Evolutionary conservation across 2,797 vertebrate genomes (phyloP), one percentile per base, ranked within the genome.

Genomic region (Crypturellus tataupa): DNA sequence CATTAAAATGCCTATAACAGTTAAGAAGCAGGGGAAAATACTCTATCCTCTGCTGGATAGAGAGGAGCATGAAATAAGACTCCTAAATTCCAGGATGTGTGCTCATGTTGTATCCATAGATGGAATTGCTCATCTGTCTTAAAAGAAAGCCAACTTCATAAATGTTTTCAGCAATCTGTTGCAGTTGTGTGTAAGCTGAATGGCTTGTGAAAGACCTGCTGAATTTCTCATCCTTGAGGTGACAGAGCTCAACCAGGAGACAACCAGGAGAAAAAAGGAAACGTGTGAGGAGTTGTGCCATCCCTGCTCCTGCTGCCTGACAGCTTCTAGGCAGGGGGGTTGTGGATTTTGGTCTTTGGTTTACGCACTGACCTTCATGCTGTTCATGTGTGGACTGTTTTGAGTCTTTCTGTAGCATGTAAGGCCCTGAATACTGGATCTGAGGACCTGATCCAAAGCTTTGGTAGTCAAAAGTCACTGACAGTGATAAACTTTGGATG

Each of bases 301-400:
- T n/a, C 18, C 1, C 0, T 35, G 20, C 1, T 64, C 6, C 18
- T 42, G 1, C 15, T 39, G 7, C 75, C 55, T 69, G 19, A 6
- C 12, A 62, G 27, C 11, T 2, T 49, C 39, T 39, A 58, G 81
- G 18, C 4, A 20, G 40, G 10, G 16, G 21, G 51, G 23, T 37
- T 59, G 23, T 47, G 2, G 0, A 21, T 59, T 79, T 87, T 1
- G 0, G 5, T 16, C 80, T 80, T 68, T 10, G 18, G 64, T 5
- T 4, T 3, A 37, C 8, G 9, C 65, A 78, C 8, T 13, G 64
- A 56, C 70, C 0, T 0, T 53, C 35, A 13, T 4, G 10, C 51
- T 78, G 21, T 19, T 42, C 27, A 46, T 23, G 8, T 60, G 12
- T 47, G 11, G 8, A 19, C 5, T 25, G 7, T 64, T 77, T 31